phyloP scores from a whole-genome alignment of 2,113 vertebrate species.

The Ameiurus melas region DNA sequence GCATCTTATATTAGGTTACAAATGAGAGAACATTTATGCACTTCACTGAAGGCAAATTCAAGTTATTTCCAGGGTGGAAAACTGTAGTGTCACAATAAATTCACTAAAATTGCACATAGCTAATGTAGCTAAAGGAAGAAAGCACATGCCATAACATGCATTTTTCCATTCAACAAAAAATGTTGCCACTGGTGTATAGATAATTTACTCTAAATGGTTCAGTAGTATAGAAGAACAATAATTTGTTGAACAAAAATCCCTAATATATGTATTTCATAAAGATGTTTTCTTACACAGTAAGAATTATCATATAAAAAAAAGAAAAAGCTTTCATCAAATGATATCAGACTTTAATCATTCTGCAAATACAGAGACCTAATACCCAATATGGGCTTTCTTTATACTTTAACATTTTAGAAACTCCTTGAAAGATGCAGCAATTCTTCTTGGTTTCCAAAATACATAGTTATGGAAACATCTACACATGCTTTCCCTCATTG shows the following conservation, averaged over 20 bases:
- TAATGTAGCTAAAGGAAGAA: conserved; percentile 15
- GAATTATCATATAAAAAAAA: neutral
- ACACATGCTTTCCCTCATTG: neutral
- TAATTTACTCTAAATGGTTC: neutral
- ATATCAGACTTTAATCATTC: conserved; percentile 1
- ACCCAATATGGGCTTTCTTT: neutral
- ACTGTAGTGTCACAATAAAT: neutral
- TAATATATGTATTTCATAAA: neutral
- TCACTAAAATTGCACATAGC: neutral
- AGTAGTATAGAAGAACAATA: neutral
- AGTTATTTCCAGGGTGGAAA: neutral
- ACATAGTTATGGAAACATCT: neutral
- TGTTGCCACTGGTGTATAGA: neutral
- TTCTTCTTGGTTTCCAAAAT: neutral
- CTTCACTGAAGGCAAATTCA: conserved; percentile 11
- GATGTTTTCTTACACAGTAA: conserved; percentile 8
- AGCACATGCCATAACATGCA: conserved; percentile 14
- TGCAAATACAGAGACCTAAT: neutral
- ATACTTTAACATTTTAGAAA: neutral
- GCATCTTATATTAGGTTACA: neutral
- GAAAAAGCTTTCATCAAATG: neutral
- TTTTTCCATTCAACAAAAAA: neutral
- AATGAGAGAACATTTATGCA: neutral
- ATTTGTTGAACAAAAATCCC: neutral
- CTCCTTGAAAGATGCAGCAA: neutral